Evolutionary conservation across 2,888 invertebrate genomes (phyloP).

Genomic region (Orchesellides sinensis): DNA sequence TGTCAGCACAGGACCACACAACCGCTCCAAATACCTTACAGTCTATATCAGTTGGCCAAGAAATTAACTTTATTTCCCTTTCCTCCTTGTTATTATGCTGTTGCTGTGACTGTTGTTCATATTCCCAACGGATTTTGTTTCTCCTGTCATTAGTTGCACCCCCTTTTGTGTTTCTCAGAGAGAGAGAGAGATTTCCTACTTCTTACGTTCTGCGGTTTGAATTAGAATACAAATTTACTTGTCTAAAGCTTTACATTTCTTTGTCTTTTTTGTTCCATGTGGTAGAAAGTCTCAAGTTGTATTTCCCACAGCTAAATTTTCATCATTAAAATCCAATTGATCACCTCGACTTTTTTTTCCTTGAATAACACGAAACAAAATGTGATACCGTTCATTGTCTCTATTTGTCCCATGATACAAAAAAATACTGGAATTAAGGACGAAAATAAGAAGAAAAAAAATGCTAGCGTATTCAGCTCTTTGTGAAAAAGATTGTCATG

Average conservation of each 20-base stretch:
- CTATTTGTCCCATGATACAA: too few species aligned
- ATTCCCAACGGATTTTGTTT: constrained; percentile 56
- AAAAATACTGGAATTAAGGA: too few species aligned
- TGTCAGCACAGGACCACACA: too few species aligned
- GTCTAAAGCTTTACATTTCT: too few species aligned
- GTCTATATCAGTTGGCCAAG: constrained; percentile 30
- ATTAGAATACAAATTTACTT: background rate
- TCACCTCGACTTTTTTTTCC: background rate
- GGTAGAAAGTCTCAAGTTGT: too few species aligned
- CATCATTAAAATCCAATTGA: background rate
- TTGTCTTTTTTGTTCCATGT: too few species aligned
- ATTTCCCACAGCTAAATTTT: too few species aligned
- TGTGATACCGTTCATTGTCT: too few species aligned
- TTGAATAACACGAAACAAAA: too few species aligned
- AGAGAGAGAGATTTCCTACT: constrained; percentile 25
- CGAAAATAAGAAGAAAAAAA: too few species aligned
- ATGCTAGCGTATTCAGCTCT: too few species aligned
- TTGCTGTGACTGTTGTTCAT: constrained; percentile 56
- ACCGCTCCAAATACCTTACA: too few species aligned
- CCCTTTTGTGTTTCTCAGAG: background rate
- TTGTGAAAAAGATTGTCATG: constrained; percentile 44
- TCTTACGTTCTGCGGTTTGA: constrained; percentile 21
- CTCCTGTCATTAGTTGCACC: constrained; percentile 42
- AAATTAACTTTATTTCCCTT: constrained; percentile 65
- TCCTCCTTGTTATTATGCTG: constrained; percentile 48